These are phyloP conservation scores for Pocillopora verrucosa DNA, from an alignment of 64 coral and sea anemone genomes.

Conservation along the genomic window DNA sequence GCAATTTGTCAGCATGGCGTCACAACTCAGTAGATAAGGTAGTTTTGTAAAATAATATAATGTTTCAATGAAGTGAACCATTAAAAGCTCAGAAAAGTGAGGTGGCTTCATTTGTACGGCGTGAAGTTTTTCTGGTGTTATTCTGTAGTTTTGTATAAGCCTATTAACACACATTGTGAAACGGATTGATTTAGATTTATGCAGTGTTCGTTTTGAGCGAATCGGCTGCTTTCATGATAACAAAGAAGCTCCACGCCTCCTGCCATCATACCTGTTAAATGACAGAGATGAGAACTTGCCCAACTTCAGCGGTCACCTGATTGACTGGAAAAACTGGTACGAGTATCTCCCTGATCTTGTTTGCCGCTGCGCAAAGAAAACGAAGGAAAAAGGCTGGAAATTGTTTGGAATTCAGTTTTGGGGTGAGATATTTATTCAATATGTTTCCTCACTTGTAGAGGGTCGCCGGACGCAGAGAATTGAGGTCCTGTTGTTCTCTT, in stretches of 20 bases:
- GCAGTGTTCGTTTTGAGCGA: slow-evolving; percentile 10
- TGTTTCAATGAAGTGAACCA: too few species aligned
- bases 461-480: too few species aligned
- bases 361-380: slow-evolving; percentile 63
- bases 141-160: not conserved
- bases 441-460: too few species aligned
- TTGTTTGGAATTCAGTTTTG: slow-evolving; percentile 78
- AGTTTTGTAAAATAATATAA: too few species aligned
- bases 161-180: too few species aligned
- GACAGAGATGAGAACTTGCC: slow-evolving; percentile 59
- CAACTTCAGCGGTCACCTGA: slow-evolving; percentile 60
- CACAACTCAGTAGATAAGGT: too few species aligned
- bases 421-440: slow-evolving; percentile 25
- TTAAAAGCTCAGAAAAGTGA: too few species aligned
- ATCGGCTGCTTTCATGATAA: slow-evolving; percentile 74
- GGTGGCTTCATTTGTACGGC: too few species aligned
- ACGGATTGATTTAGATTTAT: slow-evolving; percentile 6
- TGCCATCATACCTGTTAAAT: slow-evolving; percentile 60
- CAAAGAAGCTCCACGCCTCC: slow-evolving; percentile 57
- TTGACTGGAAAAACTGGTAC: slow-evolving; percentile 78
- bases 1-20: too few species aligned
- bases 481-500: too few species aligned
- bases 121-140: not conserved
- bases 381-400: slow-evolving; percentile 38
- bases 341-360: slow-evolving; percentile 68